Conservation (phyloP, 2,888 invertebrate species). For the Endotricha flammealis region DNA sequence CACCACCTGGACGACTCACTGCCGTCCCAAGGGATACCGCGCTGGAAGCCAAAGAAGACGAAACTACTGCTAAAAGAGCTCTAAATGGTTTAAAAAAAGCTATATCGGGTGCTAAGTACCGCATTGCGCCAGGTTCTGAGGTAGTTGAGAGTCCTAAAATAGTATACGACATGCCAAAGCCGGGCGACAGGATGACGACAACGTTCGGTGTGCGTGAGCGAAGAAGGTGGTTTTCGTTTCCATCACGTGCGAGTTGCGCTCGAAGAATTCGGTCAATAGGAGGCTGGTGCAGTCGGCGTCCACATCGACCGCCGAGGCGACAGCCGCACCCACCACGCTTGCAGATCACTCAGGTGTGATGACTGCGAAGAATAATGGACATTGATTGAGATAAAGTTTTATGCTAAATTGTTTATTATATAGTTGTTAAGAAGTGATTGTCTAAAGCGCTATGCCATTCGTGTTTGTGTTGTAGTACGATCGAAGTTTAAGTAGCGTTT, state of each 20-base stretch:
- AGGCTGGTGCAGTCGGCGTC: slow-evolving; percentile 50
- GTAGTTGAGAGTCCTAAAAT: slow-evolving; percentile 65
- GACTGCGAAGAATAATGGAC: slow-evolving; percentile 15
- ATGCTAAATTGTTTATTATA: slow-evolving; percentile 13
- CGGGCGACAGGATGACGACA: slow-evolving; percentile 64
- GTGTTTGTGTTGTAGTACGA: slow-evolving; percentile 52
- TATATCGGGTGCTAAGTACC: slow-evolving; percentile 57
- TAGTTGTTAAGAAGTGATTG: slow-evolving; percentile 11
- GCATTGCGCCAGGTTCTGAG: slow-evolving; percentile 54
- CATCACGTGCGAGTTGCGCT: slow-evolving; percentile 46
- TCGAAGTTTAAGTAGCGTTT: slow-evolving; percentile 62
- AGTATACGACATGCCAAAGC: slow-evolving; percentile 61
- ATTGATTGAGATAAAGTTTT: slow-evolving; percentile 8
- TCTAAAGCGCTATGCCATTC: slow-evolving; percentile 30
- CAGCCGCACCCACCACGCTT: slow-evolving; percentile 52
- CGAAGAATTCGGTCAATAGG: slow-evolving; percentile 44
- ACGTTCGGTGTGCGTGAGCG: slow-evolving; percentile 60
- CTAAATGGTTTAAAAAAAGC: slow-evolving; percentile 58
- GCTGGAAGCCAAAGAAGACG: slow-evolving; percentile 45
- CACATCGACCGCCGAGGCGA: slow-evolving; percentile 48
- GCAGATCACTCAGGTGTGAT: slow-evolving; percentile 74
- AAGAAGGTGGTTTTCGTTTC: slow-evolving; percentile 49
- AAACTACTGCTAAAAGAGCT: slow-evolving; percentile 47
- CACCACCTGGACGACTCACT: slow-evolving; percentile 47
- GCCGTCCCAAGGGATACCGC: slow-evolving; percentile 51